A percentile compares a stretch with the other conserved stretches of the same genome.
Conservation (phyloP, 2,113 vertebrate species). For the Mixornis gularis region DNA sequence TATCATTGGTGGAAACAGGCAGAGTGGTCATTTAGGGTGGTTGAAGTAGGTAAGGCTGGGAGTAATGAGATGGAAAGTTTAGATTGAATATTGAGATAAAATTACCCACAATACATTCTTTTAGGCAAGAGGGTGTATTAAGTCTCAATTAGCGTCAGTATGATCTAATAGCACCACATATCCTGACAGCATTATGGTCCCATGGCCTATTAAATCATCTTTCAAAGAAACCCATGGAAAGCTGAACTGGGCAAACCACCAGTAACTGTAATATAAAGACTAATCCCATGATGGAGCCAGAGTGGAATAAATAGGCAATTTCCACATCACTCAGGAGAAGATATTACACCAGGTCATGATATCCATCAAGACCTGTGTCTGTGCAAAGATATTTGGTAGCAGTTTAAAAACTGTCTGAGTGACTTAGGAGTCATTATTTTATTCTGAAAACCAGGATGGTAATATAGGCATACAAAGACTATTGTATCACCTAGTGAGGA, state of each 20-base stretch:
- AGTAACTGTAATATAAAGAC: background rate
- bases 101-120: slow-evolving; percentile 24
- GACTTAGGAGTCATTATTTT: background rate
- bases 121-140: slow-evolving; percentile 12
- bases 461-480: background rate
- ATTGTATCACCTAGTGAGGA: background rate
- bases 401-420: background rate
- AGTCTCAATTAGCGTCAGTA: slow-evolving; percentile 25
- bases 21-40: background rate
- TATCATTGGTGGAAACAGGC: background rate
- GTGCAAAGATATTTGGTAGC: background rate
- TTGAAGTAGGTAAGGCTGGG: background rate
- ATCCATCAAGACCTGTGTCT: background rate
- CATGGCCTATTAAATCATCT: background rate
- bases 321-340: background rate
- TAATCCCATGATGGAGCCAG: background rate
- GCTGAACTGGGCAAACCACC: background rate
- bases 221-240: background rate
- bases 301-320: slow-evolving; percentile 1
- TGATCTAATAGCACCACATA: background rate
- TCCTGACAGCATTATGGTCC: background rate
- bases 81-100: slow-evolving; percentile 29
- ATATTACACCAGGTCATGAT: background rate
- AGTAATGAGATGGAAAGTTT: slow-evolving; percentile 47
- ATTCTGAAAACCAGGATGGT: background rate